phyloP scores from a whole-genome alignment of 2,797 vertebrate species.

The Lepidocolaptes lacrymiger region DNA sequence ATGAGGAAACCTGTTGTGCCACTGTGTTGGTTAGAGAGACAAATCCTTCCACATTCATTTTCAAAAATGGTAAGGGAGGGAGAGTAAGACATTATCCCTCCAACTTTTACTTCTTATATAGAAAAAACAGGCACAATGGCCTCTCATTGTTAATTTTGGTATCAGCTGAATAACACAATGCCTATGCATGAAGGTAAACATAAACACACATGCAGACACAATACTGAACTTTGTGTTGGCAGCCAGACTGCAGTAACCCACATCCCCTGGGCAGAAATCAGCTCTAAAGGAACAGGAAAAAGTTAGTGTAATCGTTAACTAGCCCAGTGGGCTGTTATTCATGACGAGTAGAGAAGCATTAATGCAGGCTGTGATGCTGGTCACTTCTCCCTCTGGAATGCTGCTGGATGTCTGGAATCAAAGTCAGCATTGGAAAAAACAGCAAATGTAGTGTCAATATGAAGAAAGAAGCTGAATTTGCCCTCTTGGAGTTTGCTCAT shows the following conservation, averaged over 20 bases:
- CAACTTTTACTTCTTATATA: neutral
- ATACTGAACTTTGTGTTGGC: slow-evolving; percentile 29
- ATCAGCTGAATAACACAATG: neutral
- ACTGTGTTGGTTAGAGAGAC: neutral
- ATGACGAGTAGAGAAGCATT: slow-evolving; percentile 55
- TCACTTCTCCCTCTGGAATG: slow-evolving; percentile 34
- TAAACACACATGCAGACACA: neutral
- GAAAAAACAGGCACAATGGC: neutral
- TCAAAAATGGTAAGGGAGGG: neutral
- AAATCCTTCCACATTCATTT: neutral
- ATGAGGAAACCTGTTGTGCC: neutral
- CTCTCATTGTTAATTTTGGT: neutral
- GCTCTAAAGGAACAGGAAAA: slow-evolving; percentile 46
- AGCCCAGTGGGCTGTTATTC: slow-evolving; percentile 54
- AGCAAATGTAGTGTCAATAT: neutral
- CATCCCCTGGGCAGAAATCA: slow-evolving; percentile 49
- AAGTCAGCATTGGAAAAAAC: slow-evolving; percentile 16
- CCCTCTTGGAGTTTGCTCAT: neutral
- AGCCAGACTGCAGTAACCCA: slow-evolving; percentile 1
- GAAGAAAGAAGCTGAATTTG: neutral
- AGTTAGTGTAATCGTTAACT: slow-evolving; percentile 67
- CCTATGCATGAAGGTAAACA: slow-evolving; percentile 11
- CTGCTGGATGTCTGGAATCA: slow-evolving; percentile 32
- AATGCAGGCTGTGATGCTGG: neutral
- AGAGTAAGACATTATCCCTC: neutral